Percentiles rank a stretch among this genome's conserved stretches.
Evolutionary conservation across 2,113 vertebrate species (phyloP).

Genomic region (Notarius quadriscutis): DNA sequence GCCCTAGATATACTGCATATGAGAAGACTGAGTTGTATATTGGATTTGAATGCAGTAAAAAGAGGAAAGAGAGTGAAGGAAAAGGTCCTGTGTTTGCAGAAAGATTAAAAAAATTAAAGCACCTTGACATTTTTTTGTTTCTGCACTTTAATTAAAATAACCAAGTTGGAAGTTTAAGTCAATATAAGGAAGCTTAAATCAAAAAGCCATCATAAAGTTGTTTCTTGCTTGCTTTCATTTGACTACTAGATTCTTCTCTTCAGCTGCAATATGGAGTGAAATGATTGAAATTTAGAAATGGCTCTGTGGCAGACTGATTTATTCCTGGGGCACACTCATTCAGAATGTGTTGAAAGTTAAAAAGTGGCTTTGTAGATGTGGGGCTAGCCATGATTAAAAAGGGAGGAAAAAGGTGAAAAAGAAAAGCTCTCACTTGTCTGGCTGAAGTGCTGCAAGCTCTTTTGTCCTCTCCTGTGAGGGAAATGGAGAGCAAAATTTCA

Average conservation of each 20-base stretch:
- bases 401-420: neutral
- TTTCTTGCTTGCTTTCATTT: neutral
- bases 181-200: constrained; percentile 7
- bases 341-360: neutral
- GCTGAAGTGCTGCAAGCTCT: constrained; percentile 70
- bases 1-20: neutral
- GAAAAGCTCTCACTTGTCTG: constrained; percentile 70
- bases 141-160: neutral
- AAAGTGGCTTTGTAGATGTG: neutral
- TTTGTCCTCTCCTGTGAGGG: constrained; percentile 74
- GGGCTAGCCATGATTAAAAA: constrained; percentile 25
- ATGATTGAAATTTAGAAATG: constrained; percentile 10
- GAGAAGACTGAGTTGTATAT: neutral
- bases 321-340: neutral
- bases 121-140: neutral
- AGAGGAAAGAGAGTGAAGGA: neutral
- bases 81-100: neutral
- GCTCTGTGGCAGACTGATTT: constrained; percentile 19
- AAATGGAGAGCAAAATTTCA: neutral
- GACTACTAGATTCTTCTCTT: neutral
- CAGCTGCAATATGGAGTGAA: constrained; percentile 1
- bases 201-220: neutral
- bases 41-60: neutral
- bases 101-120: neutral
- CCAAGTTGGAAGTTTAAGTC: neutral